Percentiles rank a stretch among this genome's conserved stretches.
Conservation (phyloP, 2,888 invertebrate genomes). For the Pachydiplax longipennis region DNA sequence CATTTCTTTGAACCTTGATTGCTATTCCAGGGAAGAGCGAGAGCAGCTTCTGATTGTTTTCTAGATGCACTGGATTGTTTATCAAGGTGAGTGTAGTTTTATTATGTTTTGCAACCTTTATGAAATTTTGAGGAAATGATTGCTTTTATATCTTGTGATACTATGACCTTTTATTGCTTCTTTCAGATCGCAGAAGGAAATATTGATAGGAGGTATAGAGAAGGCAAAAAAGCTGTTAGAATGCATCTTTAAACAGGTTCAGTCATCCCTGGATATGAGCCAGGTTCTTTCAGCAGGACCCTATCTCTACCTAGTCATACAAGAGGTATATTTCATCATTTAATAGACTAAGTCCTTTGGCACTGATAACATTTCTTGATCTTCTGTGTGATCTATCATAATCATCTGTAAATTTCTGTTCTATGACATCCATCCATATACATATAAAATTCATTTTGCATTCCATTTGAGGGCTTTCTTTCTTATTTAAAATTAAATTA, state of each 20-base stretch:
- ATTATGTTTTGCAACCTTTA: not conserved
- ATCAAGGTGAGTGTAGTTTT: constrained; percentile 59
- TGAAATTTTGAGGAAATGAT: not conserved
- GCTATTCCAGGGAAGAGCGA: constrained; percentile 64
- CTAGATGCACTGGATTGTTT: constrained; percentile 75
- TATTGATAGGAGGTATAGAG: constrained; percentile 71
- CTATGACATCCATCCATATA: too few species aligned
- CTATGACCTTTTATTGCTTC: not conserved
- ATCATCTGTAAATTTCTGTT: too few species aligned
- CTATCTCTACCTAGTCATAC: constrained; percentile 85
- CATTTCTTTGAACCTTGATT: not conserved
- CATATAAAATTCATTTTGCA: too few species aligned
- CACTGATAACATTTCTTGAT: too few species aligned
- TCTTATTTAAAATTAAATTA: too few species aligned
- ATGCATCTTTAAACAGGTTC: constrained; percentile 78
- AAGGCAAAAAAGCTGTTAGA: constrained; percentile 73
- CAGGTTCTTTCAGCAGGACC: constrained; percentile 87
- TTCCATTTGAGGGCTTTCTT: too few species aligned
- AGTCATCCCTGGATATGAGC: constrained; percentile 79
- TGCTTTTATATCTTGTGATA: not conserved
- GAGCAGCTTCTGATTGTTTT: constrained; percentile 72
- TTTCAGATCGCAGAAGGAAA: constrained; percentile 64
- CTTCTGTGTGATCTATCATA: too few species aligned
- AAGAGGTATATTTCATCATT: constrained; percentile 68
- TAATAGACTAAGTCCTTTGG: too few species aligned